Conservation (phyloP, 2,888 invertebrate genomes). For the Caenorhabditis sp. region DNA sequence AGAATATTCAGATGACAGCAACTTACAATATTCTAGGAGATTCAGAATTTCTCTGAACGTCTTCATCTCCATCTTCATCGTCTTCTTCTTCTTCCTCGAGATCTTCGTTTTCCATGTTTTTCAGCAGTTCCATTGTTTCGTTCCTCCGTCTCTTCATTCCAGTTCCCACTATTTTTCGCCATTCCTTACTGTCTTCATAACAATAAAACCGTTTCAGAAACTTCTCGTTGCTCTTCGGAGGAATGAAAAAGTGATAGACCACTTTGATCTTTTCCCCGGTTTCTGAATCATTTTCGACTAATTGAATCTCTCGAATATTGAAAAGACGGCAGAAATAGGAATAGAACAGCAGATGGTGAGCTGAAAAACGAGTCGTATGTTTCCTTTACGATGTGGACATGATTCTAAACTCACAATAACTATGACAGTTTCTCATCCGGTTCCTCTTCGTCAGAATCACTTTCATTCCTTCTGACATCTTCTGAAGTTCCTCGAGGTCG, state of each 20-base stretch:
- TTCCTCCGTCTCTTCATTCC: not conserved
- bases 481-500: constrained; percentile 7
- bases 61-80: not conserved
- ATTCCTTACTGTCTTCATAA: not conserved
- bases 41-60: not conserved
- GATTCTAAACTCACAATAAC: not conserved
- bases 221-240: not conserved
- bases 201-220: not conserved
- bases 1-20: not conserved
- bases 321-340: not conserved
- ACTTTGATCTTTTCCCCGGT: not conserved
- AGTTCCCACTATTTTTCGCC: not conserved
- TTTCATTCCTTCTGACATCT: constrained; percentile 24
- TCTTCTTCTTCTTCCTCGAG: not conserved
- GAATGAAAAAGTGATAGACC: not conserved
- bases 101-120: not conserved
- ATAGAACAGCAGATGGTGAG: not conserved
- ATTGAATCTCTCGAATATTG: not conserved
- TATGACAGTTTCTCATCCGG: not conserved
- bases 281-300: not conserved
- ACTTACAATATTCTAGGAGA: not conserved
- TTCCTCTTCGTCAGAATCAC: not conserved
- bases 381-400: too few relatives aligned
- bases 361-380: too few relatives aligned
- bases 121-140: not conserved